A percentile compares a stretch with the other conserved stretches of the same genome.
phyloP scores from a whole-genome alignment of 2,888 invertebrate species.

The Scaptomyza caliginosa region DNA sequence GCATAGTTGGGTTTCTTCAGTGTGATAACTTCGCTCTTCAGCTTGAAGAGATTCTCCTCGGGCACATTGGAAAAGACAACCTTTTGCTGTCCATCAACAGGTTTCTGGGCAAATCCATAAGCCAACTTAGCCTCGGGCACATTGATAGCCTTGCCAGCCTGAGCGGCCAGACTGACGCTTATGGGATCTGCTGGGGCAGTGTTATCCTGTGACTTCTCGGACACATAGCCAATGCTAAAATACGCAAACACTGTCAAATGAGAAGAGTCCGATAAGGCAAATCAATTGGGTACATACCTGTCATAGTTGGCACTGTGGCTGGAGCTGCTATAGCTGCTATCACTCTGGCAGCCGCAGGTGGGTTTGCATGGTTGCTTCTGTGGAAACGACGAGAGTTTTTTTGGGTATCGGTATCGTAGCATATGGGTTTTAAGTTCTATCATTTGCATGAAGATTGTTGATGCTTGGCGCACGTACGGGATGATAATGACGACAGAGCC shows the following conservation, averaged over 20 bases:
- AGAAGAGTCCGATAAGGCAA: not conserved
- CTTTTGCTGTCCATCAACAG: slow-evolving; percentile 82
- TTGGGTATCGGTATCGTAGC: slow-evolving; percentile 42
- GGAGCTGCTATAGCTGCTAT: slow-evolving; percentile 52
- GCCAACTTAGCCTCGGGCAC: slow-evolving; percentile 85
- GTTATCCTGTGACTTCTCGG: slow-evolving; percentile 44
- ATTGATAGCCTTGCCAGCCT: slow-evolving; percentile 82
- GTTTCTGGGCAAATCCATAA: slow-evolving; percentile 85
- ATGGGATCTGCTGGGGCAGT: slow-evolving; percentile 85
- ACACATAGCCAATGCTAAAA: slow-evolving; percentile 52
- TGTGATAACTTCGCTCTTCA: slow-evolving; percentile 85
- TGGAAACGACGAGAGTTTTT: slow-evolving; percentile 41
- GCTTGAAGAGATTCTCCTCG: slow-evolving; percentile 85
- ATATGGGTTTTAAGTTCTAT: slow-evolving; percentile 44
- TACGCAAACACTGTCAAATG: too few species aligned
- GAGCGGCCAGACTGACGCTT: slow-evolving; percentile 84
- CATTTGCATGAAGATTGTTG: slow-evolving; percentile 36
- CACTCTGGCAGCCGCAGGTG: slow-evolving; percentile 56
- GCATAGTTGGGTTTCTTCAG: slow-evolving; percentile 79
- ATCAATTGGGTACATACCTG: slow-evolving; percentile 40
- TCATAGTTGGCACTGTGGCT: slow-evolving; percentile 46
- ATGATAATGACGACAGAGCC: slow-evolving; percentile 55
- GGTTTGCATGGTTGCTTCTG: slow-evolving; percentile 68
- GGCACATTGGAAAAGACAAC: slow-evolving; percentile 82
- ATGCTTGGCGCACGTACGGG: slow-evolving; percentile 59